These are phyloP conservation scores for Cardiocondyla obscurior DNA, from an alignment of 1,140 invertebrate species.

Conservation along the genomic window DNA sequence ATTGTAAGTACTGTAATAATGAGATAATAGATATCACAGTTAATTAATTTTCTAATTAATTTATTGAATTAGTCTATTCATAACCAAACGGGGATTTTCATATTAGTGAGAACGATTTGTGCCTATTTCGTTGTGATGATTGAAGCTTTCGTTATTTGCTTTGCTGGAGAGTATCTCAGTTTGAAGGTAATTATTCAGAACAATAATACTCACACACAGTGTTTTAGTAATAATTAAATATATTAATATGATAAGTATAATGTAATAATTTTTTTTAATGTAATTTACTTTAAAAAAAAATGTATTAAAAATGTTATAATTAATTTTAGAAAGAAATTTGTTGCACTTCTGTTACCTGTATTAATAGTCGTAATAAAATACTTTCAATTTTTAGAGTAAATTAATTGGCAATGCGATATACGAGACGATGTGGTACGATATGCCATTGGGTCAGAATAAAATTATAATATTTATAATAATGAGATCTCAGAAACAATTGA, in stretches of 20 bases:
- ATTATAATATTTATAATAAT: slow-evolving; percentile 18
- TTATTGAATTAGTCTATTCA: not conserved
- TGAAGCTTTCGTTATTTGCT: slow-evolving; percentile 47
- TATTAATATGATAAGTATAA: not conserved
- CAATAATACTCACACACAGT: not conserved
- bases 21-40: not conserved
- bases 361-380: too few relatives aligned
- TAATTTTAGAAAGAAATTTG: too few relatives aligned
- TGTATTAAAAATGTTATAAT: too few relatives aligned
- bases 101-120: not conserved
- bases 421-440: slow-evolving; percentile 17
- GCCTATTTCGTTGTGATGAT: slow-evolving; percentile 1
- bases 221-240: not conserved
- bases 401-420: slow-evolving; percentile 1
- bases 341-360: too few relatives aligned
- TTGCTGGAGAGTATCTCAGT: slow-evolving; percentile 44
- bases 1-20: slow-evolving; percentile 5
- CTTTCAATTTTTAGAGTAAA: not conserved
- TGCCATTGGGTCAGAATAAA: not conserved
- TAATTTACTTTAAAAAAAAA: too few relatives aligned
- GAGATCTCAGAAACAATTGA: slow-evolving; percentile 15
- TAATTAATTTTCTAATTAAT: not conserved
- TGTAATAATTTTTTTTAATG: not conserved
- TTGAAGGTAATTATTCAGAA: slow-evolving; percentile 11
- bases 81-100: not conserved